A percentile compares a stretch with the other conserved stretches of the same genome.
Conservation (phyloP, 2,888 invertebrate species). For the Pterostichus madidus region DNA sequence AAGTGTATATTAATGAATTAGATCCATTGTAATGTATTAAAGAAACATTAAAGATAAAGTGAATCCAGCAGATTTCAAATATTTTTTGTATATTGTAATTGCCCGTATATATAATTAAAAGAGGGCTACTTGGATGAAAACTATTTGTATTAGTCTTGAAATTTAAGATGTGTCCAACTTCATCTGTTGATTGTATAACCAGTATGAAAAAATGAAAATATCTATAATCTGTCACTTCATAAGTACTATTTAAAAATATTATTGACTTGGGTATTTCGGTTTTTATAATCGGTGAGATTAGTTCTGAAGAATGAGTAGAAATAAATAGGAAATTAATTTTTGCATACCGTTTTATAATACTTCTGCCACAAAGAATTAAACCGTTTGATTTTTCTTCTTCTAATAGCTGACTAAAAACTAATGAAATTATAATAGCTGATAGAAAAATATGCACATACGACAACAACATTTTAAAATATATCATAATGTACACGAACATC, state of each 20-base stretch:
- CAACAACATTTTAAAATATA: conserved; percentile 5
- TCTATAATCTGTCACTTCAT: not conserved
- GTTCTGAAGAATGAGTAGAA: not conserved
- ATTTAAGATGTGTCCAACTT: conserved; percentile 4
- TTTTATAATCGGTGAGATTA: conserved; percentile 22
- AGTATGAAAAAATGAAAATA: conserved; percentile 6
- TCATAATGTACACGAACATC: not conserved
- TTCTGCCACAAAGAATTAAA: not conserved
- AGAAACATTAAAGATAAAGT: conserved; percentile 37
- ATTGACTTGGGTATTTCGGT: not conserved
- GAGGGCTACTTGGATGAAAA: conserved; percentile 8
- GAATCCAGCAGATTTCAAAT: conserved; percentile 42
- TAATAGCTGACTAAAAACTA: not conserved
- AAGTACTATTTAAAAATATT: not conserved
- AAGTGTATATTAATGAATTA: conserved; percentile 44
- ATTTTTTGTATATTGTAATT: conserved; percentile 31
- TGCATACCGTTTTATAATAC: not conserved
- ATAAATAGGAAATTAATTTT: not conserved
- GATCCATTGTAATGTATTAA: conserved; percentile 21
- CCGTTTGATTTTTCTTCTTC: not conserved
- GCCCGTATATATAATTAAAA: conserved; percentile 19
- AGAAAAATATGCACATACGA: not conserved
- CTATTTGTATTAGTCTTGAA: not conserved
- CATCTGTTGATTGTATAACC: not conserved
- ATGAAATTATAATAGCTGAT: not conserved